Evolutionary conservation across 2,888 invertebrate genomes (phyloP), one percentile per base, ranked within the genome.

Genomic region (Apamea crenata): DNA sequence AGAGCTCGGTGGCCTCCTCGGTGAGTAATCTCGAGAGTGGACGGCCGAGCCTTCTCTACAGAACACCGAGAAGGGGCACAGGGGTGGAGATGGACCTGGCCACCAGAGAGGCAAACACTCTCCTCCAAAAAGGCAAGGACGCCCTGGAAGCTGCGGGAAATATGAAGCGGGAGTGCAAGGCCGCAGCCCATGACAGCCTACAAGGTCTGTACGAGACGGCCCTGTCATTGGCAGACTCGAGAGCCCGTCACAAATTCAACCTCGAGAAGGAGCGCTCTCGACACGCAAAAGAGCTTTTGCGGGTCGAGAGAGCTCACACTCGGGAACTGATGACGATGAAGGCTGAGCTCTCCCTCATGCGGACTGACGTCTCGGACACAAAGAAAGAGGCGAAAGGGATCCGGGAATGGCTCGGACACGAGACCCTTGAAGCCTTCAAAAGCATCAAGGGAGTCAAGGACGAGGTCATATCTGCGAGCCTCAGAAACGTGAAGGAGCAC

Each of bases 201-300:
- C 75, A 75, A 6, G 40, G 56, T 0, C 68, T 75, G 4, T 75
- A 59, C 21, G 44, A 75, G 32, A 47, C 21, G 7, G 40, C 7
- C 40, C 47, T 68, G 0, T 44, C 75, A 1, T 1, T 76, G 7
- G 32, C 69, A 1, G 69, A 76, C 61, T 61, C 69, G 2, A 69
- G 76, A 16, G 16, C 76, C 0, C 47, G 70, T 0, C 63, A 70
- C 1, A 70, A 75, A 2, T 8, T 16, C 1, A 68, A 56, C 2
- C 67, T 75, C 8, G 59, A 68, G 56, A 74, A 67, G 16, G 67
- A 74, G 56, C 69, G 63, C 50, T 63, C 63, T n/a, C 16, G 69
- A 32, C 61, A 50, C 29, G n/a, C 69, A 0, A n/a, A 21, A 56
- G 74, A 74, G 29, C 59, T 69, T 1, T 25, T 63, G 44, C 14